Evolutionary conservation across 2,888 invertebrate species (phyloP).

Genomic region (Amphipyra tragopoginis): DNA sequence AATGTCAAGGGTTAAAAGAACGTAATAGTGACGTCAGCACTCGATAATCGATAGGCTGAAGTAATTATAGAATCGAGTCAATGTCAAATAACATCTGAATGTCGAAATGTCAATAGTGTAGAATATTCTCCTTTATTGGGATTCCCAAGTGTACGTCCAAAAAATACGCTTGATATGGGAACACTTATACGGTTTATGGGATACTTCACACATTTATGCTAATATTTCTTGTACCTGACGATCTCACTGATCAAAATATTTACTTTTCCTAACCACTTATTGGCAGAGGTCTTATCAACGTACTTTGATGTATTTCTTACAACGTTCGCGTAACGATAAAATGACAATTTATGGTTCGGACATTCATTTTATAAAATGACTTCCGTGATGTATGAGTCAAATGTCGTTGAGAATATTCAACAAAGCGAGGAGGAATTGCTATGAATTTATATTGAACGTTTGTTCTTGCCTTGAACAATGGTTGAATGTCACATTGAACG

Average conservation of each 20-base stretch:
- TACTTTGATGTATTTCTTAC: background rate
- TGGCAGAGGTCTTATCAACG: conserved; percentile 6
- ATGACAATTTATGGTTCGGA: conserved; percentile 10
- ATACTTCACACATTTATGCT: conserved; percentile 12
- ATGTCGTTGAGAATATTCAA: conserved; percentile 15
- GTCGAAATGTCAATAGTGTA: conserved; percentile 5
- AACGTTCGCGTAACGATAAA: background rate
- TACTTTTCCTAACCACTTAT: conserved; percentile 22
- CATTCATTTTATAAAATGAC: conserved; percentile 10
- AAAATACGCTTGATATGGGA: too few relatives aligned
- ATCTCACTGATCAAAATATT: conserved; percentile 32
- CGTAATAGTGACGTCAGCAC: conserved; percentile 9
- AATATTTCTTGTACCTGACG: conserved; percentile 14
- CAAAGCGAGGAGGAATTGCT: conserved; percentile 33
- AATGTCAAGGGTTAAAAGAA: conserved; percentile 3
- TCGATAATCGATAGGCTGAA: conserved; percentile 13
- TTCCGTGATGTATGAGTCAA: conserved; percentile 19
- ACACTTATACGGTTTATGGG: background rate
- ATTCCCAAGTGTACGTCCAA: background rate
- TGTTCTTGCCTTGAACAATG: conserved; percentile 58
- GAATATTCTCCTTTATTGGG: background rate
- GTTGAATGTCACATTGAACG: conserved; percentile 33
- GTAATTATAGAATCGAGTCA: conserved; percentile 19
- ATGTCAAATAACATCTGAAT: conserved; percentile 30
- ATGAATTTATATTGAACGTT: conserved; percentile 55